These are phyloP conservation scores for Tyrannus savana DNA, from an alignment of 2,113 vertebrate genomes.

Conservation along the genomic window DNA sequence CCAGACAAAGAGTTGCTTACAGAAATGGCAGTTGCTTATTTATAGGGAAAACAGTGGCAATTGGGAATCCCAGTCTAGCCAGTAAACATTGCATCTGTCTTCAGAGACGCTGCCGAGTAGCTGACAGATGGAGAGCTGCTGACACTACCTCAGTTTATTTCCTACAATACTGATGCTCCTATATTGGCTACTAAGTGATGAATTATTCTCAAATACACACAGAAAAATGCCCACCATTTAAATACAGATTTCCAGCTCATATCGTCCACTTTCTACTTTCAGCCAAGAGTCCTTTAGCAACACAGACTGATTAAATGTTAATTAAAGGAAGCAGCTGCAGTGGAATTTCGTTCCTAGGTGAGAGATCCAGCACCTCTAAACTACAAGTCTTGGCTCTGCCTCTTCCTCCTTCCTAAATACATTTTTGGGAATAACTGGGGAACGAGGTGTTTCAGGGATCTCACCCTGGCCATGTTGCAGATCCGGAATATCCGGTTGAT, in stretches of 20 bases:
- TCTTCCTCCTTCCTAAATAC: background rate
- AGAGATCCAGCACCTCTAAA: background rate
- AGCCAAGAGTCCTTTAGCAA: conserved; percentile 17
- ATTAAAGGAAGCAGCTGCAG: conserved; percentile 24
- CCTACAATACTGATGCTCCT: background rate
- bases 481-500: conserved; percentile 98
- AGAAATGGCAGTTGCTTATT: conserved; percentile 25
- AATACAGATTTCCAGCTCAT: conserved; percentile 23
- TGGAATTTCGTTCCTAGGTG: background rate
- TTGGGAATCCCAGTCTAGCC: conserved; percentile 30
- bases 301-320: conserved; percentile 23
- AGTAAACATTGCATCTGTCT: conserved; percentile 5
- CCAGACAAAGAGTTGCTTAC: background rate
- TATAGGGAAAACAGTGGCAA: conserved; percentile 5
- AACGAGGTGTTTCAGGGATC: background rate
- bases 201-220: conserved; percentile 15
- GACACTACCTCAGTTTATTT: conserved; percentile 11
- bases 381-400: background rate
- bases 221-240: conserved; percentile 33
- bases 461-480: conserved; percentile 97
- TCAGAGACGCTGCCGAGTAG: background rate
- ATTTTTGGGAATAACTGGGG: background rate
- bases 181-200: conserved; percentile 24
- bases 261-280: background rate
- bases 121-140: conserved; percentile 36